Percentiles rank a stretch among this genome's conserved stretches.
These are phyloP conservation scores for Ptilorrhoa leucosticta DNA, from an alignment of 2,113 vertebrate species.

Conservation along the genomic window DNA sequence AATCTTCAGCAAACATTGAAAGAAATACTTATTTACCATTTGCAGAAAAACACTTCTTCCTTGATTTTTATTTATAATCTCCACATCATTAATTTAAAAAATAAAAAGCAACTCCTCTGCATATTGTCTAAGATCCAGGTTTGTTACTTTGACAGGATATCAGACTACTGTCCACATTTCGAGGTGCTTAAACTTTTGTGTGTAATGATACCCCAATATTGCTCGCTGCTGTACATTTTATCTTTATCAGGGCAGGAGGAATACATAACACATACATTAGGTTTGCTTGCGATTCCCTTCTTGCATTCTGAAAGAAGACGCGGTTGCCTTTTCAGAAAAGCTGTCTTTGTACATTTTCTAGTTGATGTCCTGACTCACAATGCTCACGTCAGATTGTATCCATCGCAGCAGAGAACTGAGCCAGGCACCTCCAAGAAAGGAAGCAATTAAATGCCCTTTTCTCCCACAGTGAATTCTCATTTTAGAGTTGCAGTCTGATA, in stretches of 20 bases:
- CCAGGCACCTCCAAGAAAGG: conserved; percentile 30
- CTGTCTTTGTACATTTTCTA: conserved; percentile 57
- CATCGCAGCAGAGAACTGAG: conserved; percentile 12
- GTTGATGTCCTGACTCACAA: conserved; percentile 51
- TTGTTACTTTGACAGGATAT: neutral
- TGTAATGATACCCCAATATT: neutral
- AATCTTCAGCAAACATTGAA: neutral
- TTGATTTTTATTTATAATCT: neutral
- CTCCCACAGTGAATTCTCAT: neutral
- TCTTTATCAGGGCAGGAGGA: neutral
- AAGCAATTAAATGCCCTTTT: conserved; percentile 35
- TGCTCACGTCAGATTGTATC: conserved; percentile 44
- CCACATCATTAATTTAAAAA: neutral
- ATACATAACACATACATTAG: neutral
- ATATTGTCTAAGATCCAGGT: neutral
- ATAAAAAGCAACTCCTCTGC: neutral
- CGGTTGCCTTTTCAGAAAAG: conserved; percentile 35
- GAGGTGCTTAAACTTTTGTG: neutral
- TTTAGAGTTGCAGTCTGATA: neutral
- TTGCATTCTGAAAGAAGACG: neutral
- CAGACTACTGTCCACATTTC: neutral
- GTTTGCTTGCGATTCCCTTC: neutral
- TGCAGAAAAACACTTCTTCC: neutral
- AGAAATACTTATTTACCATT: neutral
- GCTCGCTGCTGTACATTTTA: neutral